Conservation (phyloP, 2,888 invertebrate genomes). For the Mellilla xanthometata region DNA sequence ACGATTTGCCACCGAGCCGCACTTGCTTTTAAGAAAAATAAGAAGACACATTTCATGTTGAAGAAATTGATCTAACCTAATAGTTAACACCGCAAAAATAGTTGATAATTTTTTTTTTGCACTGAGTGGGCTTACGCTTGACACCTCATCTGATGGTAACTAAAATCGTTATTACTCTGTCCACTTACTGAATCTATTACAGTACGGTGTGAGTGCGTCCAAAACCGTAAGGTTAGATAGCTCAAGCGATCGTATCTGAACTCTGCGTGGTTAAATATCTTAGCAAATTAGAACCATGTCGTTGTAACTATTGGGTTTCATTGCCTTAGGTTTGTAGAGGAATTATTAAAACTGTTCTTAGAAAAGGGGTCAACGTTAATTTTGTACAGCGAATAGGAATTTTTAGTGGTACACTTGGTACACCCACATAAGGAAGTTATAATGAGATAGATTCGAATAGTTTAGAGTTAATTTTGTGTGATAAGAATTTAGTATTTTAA, state of each 20-base stretch:
- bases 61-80: no score
- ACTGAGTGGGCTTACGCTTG: no score
- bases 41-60: no score
- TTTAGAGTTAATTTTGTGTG: conserved; percentile 18
- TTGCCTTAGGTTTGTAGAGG: not conserved
- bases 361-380: not conserved
- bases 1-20: no score
- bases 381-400: conserved; percentile 20
- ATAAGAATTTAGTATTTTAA: conserved; percentile 24
- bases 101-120: no score
- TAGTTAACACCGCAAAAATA: no score
- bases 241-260: conserved; percentile 27
- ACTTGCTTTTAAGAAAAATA: no score
- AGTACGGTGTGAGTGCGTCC: conserved; percentile 15
- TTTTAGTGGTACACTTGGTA: conserved; percentile 32
- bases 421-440: conserved; percentile 26
- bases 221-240: conserved; percentile 29
- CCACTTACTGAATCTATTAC: conserved; percentile 5
- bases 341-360: not conserved
- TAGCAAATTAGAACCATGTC: conserved; percentile 6
- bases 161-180: no score
- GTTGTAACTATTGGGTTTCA: not conserved
- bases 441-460: conserved; percentile 27
- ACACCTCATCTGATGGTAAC: no score
- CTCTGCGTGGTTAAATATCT: conserved; percentile 6